Base-by-base conservation (phyloP, 2,888 invertebrate species). In the Drosophila quinaria region DNA sequence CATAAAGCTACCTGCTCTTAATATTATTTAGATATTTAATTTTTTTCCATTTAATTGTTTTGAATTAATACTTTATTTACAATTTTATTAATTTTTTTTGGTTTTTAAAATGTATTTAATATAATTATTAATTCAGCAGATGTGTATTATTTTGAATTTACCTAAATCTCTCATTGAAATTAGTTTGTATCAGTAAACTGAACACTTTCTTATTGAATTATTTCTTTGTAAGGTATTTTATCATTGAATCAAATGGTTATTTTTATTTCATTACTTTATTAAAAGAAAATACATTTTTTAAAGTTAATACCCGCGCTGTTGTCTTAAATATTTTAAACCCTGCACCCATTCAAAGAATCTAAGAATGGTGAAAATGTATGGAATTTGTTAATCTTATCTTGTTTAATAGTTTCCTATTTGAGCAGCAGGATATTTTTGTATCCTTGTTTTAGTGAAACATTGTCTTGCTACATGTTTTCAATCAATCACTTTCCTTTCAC, bases 1-100 rank as follows among this genome's bases (percentile, higher is more conserved):
- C 6, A 22, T 37, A 3, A 47, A 44, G 33, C n/a, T 35, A 46
- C 8, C 33, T 56, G 22, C 3, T 35, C 3, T 3, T 25, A 15
- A 46, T 29, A 17, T 56, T 49, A 33, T 11, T 10, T 11, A 58
- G 44, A 15, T 31, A 19, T 10, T 50, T 31, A 50, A 11, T 44
- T 35, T 31, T 13, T 22, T 46, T 31, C 0, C 11, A 4, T 44
- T 31, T 62, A 17, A 41, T 22, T 58, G 25, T 31, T 10, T 61
- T 37, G 5, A 25, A 17, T 44, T 31, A 37, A 19, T 55, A 51
- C 9, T 65, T 56, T 25, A 66, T 67, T 37, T 55, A 54, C 63
- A 64, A 15, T 35, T 58, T 3, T 15, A 13, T 51, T 35, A 22
- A 47, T 6, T 41, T 29, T 29, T 13, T 4, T 56, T 39, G 15